A percentile compares a stretch with the other conserved stretches of the same genome.
Evolutionary conservation across 1,140 invertebrate species (phyloP).

Genomic region (Euwallacea fornicatus): DNA sequence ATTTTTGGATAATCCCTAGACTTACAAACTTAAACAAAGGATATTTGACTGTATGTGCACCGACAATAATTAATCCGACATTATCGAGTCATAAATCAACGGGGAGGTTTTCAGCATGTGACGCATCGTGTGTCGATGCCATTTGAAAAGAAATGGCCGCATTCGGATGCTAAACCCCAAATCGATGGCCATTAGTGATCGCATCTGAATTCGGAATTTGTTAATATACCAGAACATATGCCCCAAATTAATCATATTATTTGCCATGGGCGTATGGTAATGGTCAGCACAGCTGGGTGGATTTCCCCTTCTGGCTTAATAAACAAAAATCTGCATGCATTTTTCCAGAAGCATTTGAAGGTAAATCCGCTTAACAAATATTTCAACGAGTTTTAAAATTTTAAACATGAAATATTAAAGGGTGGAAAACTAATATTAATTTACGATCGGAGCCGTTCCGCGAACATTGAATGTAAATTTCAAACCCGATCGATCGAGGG

Average conservation of each 20-base stretch:
- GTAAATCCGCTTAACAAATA: constrained; percentile 9
- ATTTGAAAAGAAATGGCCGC: constrained; percentile 20
- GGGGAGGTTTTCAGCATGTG: constrained; percentile 25
- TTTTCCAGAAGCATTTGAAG: constrained; percentile 3
- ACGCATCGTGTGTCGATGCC: constrained; percentile 1
- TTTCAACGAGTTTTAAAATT: constrained; percentile 26
- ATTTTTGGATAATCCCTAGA: no score
- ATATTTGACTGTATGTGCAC: background rate
- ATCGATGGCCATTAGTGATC: constrained; percentile 24
- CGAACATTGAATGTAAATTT: constrained; percentile 32
- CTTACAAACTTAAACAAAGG: no score
- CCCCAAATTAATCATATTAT: constrained; percentile 24
- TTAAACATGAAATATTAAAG: constrained; percentile 32
- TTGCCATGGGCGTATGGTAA: background rate
- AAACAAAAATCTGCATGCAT: background rate
- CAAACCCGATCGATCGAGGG: constrained; percentile 20
- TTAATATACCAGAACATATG: constrained; percentile 20
- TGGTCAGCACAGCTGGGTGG: background rate
- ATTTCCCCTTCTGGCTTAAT: background rate
- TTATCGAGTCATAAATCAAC: constrained; percentile 28
- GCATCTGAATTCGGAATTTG: constrained; percentile 25
- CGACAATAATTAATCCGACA: constrained; percentile 21
- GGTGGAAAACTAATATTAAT: constrained; percentile 33
- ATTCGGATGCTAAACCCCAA: constrained; percentile 24
- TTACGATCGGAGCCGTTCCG: constrained; percentile 23